Conservation (phyloP, 2,797 vertebrate species). For the Spea hammondii region DNA sequence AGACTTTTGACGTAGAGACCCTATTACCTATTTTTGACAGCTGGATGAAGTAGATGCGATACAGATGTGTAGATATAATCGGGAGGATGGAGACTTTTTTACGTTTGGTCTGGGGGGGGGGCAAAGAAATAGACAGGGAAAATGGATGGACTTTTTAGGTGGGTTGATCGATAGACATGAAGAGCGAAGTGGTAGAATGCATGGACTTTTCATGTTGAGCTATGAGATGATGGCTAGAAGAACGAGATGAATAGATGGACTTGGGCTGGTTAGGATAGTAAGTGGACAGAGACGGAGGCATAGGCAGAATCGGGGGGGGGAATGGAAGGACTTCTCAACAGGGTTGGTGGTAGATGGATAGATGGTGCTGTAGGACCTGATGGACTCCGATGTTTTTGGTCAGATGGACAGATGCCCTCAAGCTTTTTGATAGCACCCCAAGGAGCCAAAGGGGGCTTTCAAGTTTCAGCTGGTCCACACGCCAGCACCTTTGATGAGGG, state of each 20-base stretch:
- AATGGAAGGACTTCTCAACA: too few relatives aligned
- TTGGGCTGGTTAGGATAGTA: neutral
- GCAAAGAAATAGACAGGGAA: too few relatives aligned
- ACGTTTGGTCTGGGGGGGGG: too few relatives aligned
- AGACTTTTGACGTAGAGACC: neutral
- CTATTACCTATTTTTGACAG: neutral
- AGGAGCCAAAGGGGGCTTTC: neutral
- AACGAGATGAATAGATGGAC: neutral
- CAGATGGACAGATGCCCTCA: neutral
- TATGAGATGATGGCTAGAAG: neutral
- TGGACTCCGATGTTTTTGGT: neutral
- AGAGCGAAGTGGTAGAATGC: neutral
- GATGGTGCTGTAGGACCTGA: too few relatives aligned
- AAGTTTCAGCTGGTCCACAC: slow-evolving; percentile 28
- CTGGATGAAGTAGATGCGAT: neutral
- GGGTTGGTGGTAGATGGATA: too few relatives aligned
- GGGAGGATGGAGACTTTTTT: neutral
- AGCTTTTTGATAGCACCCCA: neutral
- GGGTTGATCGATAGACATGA: neutral
- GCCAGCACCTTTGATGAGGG: neutral
- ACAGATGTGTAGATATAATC: neutral
- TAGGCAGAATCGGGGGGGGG: too few relatives aligned
- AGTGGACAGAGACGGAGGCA: neutral
- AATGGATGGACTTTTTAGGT: neutral
- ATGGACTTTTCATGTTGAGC: neutral